These are phyloP conservation scores for Brachymystax lenok DNA, from an alignment of 2,797 vertebrate species.

Conservation along the genomic window DNA sequence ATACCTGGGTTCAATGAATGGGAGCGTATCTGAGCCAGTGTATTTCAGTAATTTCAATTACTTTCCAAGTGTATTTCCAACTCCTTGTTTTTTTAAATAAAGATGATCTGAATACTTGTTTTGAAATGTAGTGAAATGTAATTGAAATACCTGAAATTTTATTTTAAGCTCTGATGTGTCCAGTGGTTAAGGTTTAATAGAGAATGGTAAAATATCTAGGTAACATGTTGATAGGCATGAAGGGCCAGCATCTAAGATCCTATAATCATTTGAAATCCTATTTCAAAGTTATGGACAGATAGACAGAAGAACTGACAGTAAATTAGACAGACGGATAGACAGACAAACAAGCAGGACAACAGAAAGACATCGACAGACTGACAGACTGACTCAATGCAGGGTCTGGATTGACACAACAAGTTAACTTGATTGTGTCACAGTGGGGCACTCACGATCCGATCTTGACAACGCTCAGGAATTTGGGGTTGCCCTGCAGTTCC, in stretches of 20 bases:
- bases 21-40: too few relatives aligned
- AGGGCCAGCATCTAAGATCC: neutral
- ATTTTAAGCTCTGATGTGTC: neutral
- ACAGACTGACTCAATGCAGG: neutral
- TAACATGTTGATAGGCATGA: neutral
- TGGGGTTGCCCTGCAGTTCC: slow-evolving; percentile 16
- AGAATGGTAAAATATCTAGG: neutral
- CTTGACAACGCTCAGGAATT: slow-evolving; percentile 37
- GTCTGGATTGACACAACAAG: neutral
- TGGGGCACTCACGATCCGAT: slow-evolving; percentile 57
- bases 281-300: neutral
- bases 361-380: neutral
- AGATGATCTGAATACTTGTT: too few relatives aligned
- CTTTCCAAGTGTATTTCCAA: too few relatives aligned
- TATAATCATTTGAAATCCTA: neutral
- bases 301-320: neutral
- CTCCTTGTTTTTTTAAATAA: too few relatives aligned
- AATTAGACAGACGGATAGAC: neutral
- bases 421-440: neutral
- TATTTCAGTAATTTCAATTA: too few relatives aligned
- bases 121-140: too few relatives aligned
- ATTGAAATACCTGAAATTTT: too few relatives aligned
- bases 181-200: neutral
- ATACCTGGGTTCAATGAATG: too few relatives aligned
- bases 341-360: neutral